Conservation (phyloP, 2,113 vertebrate species). For the Anoplopoma fimbria region DNA sequence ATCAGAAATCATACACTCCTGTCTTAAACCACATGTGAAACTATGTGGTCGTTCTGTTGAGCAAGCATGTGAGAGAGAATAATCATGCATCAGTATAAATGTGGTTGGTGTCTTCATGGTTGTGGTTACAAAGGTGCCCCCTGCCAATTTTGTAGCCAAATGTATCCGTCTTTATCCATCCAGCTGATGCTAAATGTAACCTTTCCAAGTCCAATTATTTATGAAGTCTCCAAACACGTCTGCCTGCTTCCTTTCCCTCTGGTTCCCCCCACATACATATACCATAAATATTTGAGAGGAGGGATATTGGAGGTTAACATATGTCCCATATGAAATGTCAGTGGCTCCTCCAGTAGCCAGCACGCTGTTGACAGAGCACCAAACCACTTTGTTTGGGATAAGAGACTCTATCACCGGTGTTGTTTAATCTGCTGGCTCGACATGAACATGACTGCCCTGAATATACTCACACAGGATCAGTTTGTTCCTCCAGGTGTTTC, state of each 20-base stretch:
- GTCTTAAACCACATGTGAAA: slow-evolving; percentile 21
- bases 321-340: slow-evolving; percentile 68
- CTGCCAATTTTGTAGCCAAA: slow-evolving; percentile 1
- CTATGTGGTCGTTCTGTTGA: not conserved
- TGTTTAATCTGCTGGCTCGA: slow-evolving; percentile 61
- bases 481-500: slow-evolving; percentile 35
- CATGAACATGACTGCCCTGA: slow-evolving; percentile 39
- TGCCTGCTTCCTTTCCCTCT: slow-evolving; percentile 3
- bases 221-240: slow-evolving; percentile 53
- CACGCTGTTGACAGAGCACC: slow-evolving; percentile 62
- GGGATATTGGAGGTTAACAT: slow-evolving; percentile 61
- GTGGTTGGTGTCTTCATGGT: not conserved
- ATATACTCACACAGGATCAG: slow-evolving; percentile 20
- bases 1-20: not conserved
- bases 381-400: slow-evolving; percentile 43
- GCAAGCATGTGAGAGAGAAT: not conserved
- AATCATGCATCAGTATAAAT: not conserved
- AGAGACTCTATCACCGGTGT: slow-evolving; percentile 36
- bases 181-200: slow-evolving; percentile 64
- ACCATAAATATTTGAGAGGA: slow-evolving; percentile 72
- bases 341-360: slow-evolving; percentile 13
- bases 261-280: slow-evolving; percentile 18
- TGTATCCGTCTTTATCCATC: slow-evolving; percentile 21
- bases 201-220: slow-evolving; percentile 76
- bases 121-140: slow-evolving; percentile 14